phyloP scores from a whole-genome alignment of 1,140 invertebrate genomes.

The Drosophila sulfurigaster region DNA sequence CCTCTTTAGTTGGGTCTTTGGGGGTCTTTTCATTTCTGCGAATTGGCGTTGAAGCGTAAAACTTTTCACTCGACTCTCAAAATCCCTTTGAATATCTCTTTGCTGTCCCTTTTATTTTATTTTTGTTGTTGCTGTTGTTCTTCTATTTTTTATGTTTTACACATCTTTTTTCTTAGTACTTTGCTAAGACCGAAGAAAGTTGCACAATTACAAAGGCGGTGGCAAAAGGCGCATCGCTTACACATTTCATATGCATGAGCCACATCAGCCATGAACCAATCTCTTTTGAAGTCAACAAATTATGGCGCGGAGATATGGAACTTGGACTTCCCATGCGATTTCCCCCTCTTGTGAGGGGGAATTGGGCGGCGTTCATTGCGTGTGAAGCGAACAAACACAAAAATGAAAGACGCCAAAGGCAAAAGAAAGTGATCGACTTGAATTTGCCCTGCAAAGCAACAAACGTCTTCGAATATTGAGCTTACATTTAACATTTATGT shows the following conservation, averaged over 20 bases:
- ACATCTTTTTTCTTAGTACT: slow-evolving; percentile 23
- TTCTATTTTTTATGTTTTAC: not conserved
- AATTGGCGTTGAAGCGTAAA: slow-evolving; percentile 54
- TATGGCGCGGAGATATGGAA: slow-evolving; percentile 26
- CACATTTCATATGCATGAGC: slow-evolving; percentile 66
- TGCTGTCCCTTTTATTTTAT: slow-evolving; percentile 36
- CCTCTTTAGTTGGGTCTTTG: slow-evolving; percentile 1
- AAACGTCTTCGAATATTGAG: too few relatives aligned
- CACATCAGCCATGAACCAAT: slow-evolving; percentile 51
- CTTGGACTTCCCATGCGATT: slow-evolving; percentile 6
- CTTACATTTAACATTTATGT: too few relatives aligned
- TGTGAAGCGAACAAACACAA: slow-evolving; percentile 8
- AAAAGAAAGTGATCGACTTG: not conserved
- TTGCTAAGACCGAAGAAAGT: slow-evolving; percentile 49
- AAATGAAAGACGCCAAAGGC: not conserved
- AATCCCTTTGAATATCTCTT: slow-evolving; percentile 33
- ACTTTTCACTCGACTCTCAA: slow-evolving; percentile 43
- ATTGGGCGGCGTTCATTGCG: slow-evolving; percentile 66
- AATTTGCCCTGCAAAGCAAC: not conserved
- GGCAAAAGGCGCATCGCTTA: slow-evolving; percentile 49
- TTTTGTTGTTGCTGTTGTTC: not conserved
- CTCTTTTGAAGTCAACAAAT: slow-evolving; percentile 66
- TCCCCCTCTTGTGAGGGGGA: slow-evolving; percentile 22
- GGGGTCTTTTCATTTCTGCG: slow-evolving; percentile 47
- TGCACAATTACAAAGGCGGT: slow-evolving; percentile 72